Evolutionary conservation across 2,888 invertebrate species (phyloP).

Genomic region (Acanthosepion pharaonis): DNA sequence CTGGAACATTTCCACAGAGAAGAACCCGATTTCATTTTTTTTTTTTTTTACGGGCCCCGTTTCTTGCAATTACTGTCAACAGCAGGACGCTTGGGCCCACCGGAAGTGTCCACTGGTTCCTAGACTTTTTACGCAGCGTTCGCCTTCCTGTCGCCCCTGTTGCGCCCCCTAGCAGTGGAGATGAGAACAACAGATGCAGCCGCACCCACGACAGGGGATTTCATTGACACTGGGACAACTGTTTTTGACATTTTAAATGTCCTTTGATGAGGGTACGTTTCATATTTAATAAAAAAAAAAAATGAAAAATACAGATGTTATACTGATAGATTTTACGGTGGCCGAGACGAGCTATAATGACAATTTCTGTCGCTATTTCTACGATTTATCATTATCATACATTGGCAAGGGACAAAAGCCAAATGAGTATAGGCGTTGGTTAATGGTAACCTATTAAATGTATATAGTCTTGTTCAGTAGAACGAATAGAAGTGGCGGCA

Average conservation of each 20-base stretch:
- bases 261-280: constrained; percentile 21
- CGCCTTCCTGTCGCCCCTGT: constrained; percentile 6
- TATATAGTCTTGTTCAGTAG: too few species aligned
- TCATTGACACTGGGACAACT: neutral
- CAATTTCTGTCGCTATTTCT: neutral
- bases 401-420: too few species aligned
- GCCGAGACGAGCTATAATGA: neutral
- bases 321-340: neutral
- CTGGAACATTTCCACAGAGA: too few species aligned
- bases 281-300: neutral
- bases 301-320: constrained; percentile 1
- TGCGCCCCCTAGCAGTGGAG: neutral
- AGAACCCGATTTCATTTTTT: neutral
- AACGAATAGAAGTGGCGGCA: too few species aligned
- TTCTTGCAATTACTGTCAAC: neutral
- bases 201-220: constrained; percentile 22
- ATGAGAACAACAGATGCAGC: constrained; percentile 23
- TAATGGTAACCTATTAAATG: too few species aligned
- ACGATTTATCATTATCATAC: neutral
- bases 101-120: constrained; percentile 18
- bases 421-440: too few species aligned
- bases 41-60: neutral
- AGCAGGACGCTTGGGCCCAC: neutral
- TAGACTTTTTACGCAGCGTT: constrained; percentile 18
- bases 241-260: constrained; percentile 33